A percentile compares a stretch with the other conserved stretches of the same genome.
phyloP scores from a whole-genome alignment of 2,113 vertebrate species.

The Platichthys flesus region DNA sequence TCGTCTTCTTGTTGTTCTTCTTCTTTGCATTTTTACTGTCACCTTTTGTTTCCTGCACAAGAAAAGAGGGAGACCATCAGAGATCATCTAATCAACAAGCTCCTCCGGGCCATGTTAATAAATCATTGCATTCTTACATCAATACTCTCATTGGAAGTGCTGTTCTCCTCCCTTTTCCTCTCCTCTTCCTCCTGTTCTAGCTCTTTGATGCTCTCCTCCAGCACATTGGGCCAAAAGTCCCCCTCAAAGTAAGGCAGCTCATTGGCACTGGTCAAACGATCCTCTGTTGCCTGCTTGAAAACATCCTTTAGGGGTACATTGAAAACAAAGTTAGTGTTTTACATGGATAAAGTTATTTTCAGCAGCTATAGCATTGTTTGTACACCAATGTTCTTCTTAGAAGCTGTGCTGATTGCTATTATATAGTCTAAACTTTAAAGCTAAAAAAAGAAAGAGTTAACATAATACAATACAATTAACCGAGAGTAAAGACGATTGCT shows the following conservation, averaged over 20 bases:
- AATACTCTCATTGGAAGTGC: conserved; percentile 95
- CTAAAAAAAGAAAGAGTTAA: no score
- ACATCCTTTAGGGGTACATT: conserved; percentile 86
- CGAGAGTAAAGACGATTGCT: not conserved
- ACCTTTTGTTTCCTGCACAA: conserved; percentile 90
- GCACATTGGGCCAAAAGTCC: conserved; percentile 98
- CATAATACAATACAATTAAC: not conserved
- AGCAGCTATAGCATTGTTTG: not conserved
- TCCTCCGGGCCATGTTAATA: not conserved
- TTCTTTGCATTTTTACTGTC: conserved; percentile 99
- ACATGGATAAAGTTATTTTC: not conserved
- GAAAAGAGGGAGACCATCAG: not conserved
- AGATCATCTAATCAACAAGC: not conserved
- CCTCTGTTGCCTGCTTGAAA: conserved; percentile 98
- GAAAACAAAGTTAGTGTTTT: conserved; percentile 16
- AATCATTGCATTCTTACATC: conserved; percentile 86
- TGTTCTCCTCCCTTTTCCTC: conserved; percentile 96
- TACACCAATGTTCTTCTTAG: not conserved
- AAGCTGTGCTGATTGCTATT: no score
- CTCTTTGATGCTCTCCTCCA: conserved; percentile 99
- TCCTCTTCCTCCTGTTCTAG: conserved; percentile 98
- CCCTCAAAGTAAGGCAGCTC: conserved; percentile 98
- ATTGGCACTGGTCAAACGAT: conserved; percentile 97
- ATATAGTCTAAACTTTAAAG: no score
- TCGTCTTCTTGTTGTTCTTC: conserved; percentile 99